Evolutionary conservation across 92 coral and sea anemone species (phyloP), one percentile per base, ranked within the genome.

Genomic region (Desmophyllum pertusum): DNA sequence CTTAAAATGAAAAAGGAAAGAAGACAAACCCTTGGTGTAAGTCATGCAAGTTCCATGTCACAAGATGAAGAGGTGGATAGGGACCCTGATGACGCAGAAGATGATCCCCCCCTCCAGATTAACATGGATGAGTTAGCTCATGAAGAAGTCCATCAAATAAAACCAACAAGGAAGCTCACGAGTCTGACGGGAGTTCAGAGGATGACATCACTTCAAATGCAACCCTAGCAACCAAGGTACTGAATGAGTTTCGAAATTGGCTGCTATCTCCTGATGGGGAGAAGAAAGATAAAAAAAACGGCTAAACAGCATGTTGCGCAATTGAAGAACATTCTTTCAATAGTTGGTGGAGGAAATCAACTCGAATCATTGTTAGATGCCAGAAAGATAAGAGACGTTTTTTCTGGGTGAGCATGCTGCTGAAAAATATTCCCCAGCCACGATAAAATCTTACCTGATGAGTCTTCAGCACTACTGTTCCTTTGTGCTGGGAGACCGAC

Each of bases 381-480:
- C 41, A 87, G 73, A 55, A 39, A 81, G 30, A 73, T 87, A 42
- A 73, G 81, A 23, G 50, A 81, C 64, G 74, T 57, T 19, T 87
- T n/a, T 87, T 70, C 71, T 93, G 1, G 80, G 81, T 21, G 55
- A 93, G 51, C 88, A 81, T 41, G 93, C 88, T 19, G 75, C 78
- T 4, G 61, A 39, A 23, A 72, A 83, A 55, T 91, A 83, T 48
- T 61, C 61, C 25, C 85, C 94, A 0, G 80, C 81, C 42, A 93
- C 93, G 0, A 88, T 86, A 11, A 93, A 90, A 57, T 81, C 90
- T 5, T 88, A 83, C 41, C 76, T 93, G 70, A 88, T 86, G 94
- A 93, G 91, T 41, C 78, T 90, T 1, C 79, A 89, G 2, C 97
- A 90, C 76, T 90, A 86, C 43, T 84, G 77, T 25, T 52, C 85